phyloP scores from a whole-genome alignment of 2,888 invertebrate species.

The Pherbina coryleti region DNA sequence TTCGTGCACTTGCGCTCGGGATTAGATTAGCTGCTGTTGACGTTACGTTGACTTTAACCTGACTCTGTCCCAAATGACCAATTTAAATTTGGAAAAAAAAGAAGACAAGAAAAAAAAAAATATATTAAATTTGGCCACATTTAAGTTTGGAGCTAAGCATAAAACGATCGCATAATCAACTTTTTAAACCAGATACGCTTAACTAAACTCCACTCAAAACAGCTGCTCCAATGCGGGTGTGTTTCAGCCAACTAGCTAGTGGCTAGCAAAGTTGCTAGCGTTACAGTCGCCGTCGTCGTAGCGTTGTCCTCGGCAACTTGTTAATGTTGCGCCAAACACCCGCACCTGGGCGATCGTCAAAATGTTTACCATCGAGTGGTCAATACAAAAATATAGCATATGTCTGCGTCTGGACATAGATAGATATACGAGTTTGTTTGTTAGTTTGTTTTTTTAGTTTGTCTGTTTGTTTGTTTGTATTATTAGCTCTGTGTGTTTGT shows the following conservation, averaged over 20 bases:
- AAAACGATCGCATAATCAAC: constrained; percentile 35
- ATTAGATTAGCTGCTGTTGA: constrained; percentile 21
- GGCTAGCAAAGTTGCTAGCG: background rate
- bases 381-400: constrained; percentile 30
- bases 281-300: constrained; percentile 11
- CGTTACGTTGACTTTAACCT: background rate
- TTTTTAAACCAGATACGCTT: constrained; percentile 35
- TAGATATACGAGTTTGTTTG: constrained; percentile 3
- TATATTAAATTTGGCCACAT: constrained; percentile 26
- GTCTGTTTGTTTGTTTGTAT: background rate
- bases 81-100: constrained; percentile 11
- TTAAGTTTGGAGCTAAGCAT: constrained; percentile 7
- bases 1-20: constrained; percentile 18
- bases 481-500: background rate
- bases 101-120: background rate
- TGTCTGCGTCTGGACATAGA: background rate
- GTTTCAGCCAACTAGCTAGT: constrained; percentile 47
- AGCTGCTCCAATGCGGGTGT: constrained; percentile 61
- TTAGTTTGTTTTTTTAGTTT: background rate
- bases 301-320: constrained; percentile 48
- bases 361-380: constrained; percentile 39
- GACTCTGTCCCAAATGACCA: background rate
- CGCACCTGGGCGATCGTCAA: constrained; percentile 65
- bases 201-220: constrained; percentile 45
- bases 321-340: constrained; percentile 51